A percentile compares a stretch with the other conserved stretches of the same genome.
phyloP scores from a whole-genome alignment of 2,888 invertebrate species.

The Acholoe squamosa region DNA sequence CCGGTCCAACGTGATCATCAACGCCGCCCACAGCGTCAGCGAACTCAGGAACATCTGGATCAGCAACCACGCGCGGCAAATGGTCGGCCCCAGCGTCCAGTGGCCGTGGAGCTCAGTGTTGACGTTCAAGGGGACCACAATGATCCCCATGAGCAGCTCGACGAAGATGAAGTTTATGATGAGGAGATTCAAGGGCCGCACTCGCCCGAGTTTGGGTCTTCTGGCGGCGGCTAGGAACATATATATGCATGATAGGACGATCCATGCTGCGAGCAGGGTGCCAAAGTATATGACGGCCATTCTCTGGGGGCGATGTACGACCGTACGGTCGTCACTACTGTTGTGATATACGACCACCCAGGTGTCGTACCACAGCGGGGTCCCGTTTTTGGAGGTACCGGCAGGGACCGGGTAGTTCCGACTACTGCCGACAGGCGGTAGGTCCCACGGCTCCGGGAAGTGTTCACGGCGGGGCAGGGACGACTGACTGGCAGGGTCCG shows the following conservation, averaged over 20 bases:
- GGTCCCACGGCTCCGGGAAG: constrained; percentile 51
- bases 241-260: constrained; percentile 48
- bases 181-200: constrained; percentile 55
- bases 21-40: constrained; percentile 64
- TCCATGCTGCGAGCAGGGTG: constrained; percentile 65
- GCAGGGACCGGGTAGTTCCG: not conserved
- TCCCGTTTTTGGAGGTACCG: constrained; percentile 18
- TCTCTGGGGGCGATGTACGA: constrained; percentile 61
- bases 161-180: constrained; percentile 65
- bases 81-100: constrained; percentile 63
- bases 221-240: constrained; percentile 61
- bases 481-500: not conserved
- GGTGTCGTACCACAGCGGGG: constrained; percentile 60
- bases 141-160: constrained; percentile 63
- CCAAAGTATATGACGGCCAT: constrained; percentile 63
- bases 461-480: constrained; percentile 4
- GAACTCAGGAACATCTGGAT: constrained; percentile 63
- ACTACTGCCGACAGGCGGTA: not conserved
- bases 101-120: constrained; percentile 64
- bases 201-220: constrained; percentile 20
- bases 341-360: constrained; percentile 64
- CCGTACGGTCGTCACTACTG: constrained; percentile 26
- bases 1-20: constrained; percentile 65
- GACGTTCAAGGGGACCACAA: constrained; percentile 66
- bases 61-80: constrained; percentile 66